Conservation (phyloP, 2,113 vertebrate genomes). For the Tympanuchus pallidicinctus region DNA sequence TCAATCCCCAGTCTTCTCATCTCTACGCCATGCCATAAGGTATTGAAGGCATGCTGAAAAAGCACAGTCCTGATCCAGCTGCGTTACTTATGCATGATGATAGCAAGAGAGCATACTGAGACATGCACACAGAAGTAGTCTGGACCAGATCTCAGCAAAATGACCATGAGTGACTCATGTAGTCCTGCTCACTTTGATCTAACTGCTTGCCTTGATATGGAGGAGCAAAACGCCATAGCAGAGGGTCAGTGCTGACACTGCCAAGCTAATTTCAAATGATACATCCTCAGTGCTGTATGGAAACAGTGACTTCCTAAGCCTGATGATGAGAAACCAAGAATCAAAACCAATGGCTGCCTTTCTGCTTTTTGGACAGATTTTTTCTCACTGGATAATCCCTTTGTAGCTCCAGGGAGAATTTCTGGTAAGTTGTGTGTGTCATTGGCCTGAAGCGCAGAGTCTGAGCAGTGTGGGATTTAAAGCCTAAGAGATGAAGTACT, state of each 20-base stretch:
- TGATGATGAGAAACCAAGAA: not conserved
- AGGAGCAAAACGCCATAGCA: not conserved
- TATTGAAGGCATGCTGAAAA: not conserved
- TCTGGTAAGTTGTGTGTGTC: not conserved
- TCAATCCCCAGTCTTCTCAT: not conserved
- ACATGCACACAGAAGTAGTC: not conserved
- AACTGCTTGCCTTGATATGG: not conserved
- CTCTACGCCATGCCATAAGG: not conserved
- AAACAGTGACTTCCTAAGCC: not conserved
- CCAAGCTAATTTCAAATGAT: not conserved
- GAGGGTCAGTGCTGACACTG: not conserved
- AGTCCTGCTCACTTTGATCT: not conserved
- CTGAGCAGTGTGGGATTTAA: not conserved
- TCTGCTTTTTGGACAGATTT: not conserved
- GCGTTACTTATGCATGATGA: not conserved
- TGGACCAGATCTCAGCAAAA: not conserved
- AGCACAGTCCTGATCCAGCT: not conserved
- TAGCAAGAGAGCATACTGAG: not conserved
- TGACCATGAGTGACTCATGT: not conserved
- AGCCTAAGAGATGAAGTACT: not conserved
- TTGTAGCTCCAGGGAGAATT: not conserved
- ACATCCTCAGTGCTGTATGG: not conserved
- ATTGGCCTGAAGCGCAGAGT: not conserved
- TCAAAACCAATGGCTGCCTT: not conserved
- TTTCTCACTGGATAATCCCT: not conserved